phyloP scores from a whole-genome alignment of 2,797 vertebrate genomes.

The Ptychobarbus kaznakovi region DNA sequence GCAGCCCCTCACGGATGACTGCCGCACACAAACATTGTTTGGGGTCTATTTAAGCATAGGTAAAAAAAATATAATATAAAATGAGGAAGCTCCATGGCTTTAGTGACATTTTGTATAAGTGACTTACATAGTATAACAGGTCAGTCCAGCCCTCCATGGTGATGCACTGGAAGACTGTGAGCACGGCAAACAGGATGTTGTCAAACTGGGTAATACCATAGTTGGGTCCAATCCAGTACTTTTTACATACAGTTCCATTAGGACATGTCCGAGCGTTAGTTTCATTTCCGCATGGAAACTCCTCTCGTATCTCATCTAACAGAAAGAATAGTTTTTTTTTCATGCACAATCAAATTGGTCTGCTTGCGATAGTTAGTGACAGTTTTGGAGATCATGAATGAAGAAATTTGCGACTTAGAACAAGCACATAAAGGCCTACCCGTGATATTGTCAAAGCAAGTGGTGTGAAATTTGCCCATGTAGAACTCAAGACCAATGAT shows the following conservation, averaged over 20 bases:
- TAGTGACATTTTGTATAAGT: neutral
- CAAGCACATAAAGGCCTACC: conserved; percentile 60
- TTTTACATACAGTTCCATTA: conserved; percentile 83
- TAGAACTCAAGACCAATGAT: conserved; percentile 98
- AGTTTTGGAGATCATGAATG: neutral
- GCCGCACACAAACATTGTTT: neutral
- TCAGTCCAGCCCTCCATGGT: conserved; percentile 99
- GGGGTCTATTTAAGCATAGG: neutral
- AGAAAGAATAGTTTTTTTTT: conserved; percentile 4
- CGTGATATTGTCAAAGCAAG: conserved; percentile 89
- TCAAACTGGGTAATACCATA: conserved; percentile 96
- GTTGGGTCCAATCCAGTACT: conserved; percentile 93
- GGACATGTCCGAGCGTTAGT: conserved; percentile 87
- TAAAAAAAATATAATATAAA: neutral
- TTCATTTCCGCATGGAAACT: conserved; percentile 87
- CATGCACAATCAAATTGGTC: neutral
- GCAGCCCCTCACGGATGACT: too few species aligned
- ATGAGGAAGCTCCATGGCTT: neutral
- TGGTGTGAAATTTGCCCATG: conserved; percentile 95
- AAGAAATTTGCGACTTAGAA: neutral
- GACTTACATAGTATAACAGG: conserved; percentile 90
- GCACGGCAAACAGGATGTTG: conserved; percentile 95
- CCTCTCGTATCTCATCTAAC: conserved; percentile 86
- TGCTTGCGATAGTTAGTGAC: neutral
- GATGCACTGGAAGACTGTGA: conserved; percentile 97